phyloP scores from a whole-genome alignment of 2,113 vertebrate species.

The Thymallus thymallus region DNA sequence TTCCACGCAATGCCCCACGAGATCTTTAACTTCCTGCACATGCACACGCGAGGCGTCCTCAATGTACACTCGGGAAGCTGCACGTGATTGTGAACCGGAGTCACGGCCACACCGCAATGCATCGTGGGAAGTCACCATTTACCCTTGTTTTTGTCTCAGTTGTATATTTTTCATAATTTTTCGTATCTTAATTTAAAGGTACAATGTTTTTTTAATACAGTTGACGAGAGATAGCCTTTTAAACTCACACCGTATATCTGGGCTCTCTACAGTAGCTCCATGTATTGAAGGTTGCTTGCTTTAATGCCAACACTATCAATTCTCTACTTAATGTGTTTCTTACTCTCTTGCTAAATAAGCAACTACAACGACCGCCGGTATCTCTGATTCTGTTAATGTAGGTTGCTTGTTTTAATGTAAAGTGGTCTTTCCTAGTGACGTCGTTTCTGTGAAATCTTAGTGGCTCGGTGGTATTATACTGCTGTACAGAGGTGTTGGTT shows the following conservation, averaged over 20 bases:
- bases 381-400: conserved; percentile 31
- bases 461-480: conserved; percentile 41
- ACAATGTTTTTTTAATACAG: neutral
- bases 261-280: conserved; percentile 22
- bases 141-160: neutral
- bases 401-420: conserved; percentile 63
- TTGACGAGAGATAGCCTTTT: conserved; percentile 28
- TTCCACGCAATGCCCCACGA: conserved; percentile 98
- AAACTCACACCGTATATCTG: neutral
- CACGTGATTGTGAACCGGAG: conserved; percentile 58
- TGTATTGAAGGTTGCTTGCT: conserved; percentile 39
- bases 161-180: neutral
- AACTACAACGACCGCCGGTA: conserved; percentile 17
- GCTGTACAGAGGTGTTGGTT: conserved; percentile 62
- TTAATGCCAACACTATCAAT: conserved; percentile 32
- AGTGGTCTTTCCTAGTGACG: conserved; percentile 62
- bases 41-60: conserved; percentile 93
- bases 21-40: conserved; percentile 95
- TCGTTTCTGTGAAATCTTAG: conserved; percentile 64
- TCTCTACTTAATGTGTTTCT: conserved; percentile 31
- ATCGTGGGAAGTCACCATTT: neutral
- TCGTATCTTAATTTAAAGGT: too few relatives aligned
- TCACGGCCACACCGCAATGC: neutral
- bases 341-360: conserved; percentile 21
- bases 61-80: conserved; percentile 88